phyloP scores from a whole-genome alignment of 1,140 invertebrate genomes.

The Panonychus citri region DNA sequence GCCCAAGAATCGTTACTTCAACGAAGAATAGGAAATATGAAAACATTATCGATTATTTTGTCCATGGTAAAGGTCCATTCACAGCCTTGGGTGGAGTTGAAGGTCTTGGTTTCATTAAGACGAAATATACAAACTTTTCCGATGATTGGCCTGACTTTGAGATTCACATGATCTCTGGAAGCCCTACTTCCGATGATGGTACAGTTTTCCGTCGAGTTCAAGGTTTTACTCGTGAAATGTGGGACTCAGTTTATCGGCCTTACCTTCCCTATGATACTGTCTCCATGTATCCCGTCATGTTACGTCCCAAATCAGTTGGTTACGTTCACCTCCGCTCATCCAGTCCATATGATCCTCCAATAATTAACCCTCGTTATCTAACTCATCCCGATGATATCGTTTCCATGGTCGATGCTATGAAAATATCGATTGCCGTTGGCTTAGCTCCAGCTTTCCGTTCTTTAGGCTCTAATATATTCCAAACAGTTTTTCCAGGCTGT shows the following conservation, averaged over 20 bases:
- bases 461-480: conserved; percentile 47
- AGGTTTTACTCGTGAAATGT: conserved; percentile 42
- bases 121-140: conserved; percentile 53
- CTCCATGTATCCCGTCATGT: conserved; percentile 39
- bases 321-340: conserved; percentile 26
- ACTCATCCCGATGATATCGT: conserved; percentile 35
- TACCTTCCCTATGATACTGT: conserved; percentile 26
- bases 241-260: conserved; percentile 15
- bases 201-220: conserved; percentile 37
- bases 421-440: conserved; percentile 15
- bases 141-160: conserved; percentile 76
- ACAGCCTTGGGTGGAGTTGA: conserved; percentile 58
- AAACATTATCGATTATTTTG: conserved; percentile 15
- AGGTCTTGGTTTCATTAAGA: conserved; percentile 57
- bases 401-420: conserved; percentile 18
- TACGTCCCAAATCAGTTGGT: conserved; percentile 48
- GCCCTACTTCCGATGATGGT: conserved; percentile 50
- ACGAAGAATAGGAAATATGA: conserved; percentile 46
- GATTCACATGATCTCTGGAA: conserved; percentile 60
- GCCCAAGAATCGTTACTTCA: conserved; percentile 38
- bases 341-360: conserved; percentile 47
- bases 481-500: conserved; percentile 48
- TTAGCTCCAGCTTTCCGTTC: conserved; percentile 29
- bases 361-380: conserved; percentile 60
- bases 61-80: conserved; percentile 33